A percentile compares a stretch with the other conserved stretches of the same genome.
Evolutionary conservation across 1,140 invertebrate genomes (phyloP).

Genomic region (Lycorma delicatula): DNA sequence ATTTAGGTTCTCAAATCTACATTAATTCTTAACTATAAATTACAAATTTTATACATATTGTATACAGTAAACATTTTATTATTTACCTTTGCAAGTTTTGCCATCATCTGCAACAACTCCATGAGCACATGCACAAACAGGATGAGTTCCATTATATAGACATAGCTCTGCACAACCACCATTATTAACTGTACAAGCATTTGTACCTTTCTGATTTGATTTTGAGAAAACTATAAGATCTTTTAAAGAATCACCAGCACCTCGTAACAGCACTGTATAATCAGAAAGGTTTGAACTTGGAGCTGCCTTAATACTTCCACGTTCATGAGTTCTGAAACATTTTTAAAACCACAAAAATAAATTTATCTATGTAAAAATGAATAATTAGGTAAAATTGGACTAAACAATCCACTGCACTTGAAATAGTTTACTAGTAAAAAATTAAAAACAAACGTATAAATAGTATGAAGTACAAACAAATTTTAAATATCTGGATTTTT

Average conservation of each 20-base stretch:
- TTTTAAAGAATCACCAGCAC: slow-evolving; percentile 57
- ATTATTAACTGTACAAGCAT: slow-evolving; percentile 60
- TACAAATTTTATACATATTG: too few relatives aligned
- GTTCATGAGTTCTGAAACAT: slow-evolving; percentile 45
- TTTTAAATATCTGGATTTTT: too few relatives aligned
- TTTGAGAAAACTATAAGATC: slow-evolving; percentile 54
- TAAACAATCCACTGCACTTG: too few relatives aligned
- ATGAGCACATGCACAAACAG: slow-evolving; percentile 65
- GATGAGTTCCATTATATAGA: slow-evolving; percentile 57
- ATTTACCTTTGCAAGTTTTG: slow-evolving; percentile 49
- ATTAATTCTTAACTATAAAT: too few relatives aligned
- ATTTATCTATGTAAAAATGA: too few relatives aligned
- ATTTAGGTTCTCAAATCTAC: too few relatives aligned
- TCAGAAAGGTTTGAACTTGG: slow-evolving; percentile 49
- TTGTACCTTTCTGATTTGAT: slow-evolving; percentile 46
- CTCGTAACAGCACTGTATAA: slow-evolving; percentile 44
- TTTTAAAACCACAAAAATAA: too few relatives aligned
- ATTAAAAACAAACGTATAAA: too few relatives aligned
- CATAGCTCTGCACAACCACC: slow-evolving; percentile 74
- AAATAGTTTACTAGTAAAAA: too few relatives aligned
- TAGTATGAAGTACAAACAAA: too few relatives aligned
- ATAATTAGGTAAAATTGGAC: too few relatives aligned
- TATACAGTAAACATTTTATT: slow-evolving; percentile 13
- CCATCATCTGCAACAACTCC: slow-evolving; percentile 54
- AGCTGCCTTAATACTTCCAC: slow-evolving; percentile 56